These are phyloP conservation scores for Paramormyrops kingsleyae DNA, from an alignment of 2,113 vertebrate species.

Conservation along the genomic window DNA sequence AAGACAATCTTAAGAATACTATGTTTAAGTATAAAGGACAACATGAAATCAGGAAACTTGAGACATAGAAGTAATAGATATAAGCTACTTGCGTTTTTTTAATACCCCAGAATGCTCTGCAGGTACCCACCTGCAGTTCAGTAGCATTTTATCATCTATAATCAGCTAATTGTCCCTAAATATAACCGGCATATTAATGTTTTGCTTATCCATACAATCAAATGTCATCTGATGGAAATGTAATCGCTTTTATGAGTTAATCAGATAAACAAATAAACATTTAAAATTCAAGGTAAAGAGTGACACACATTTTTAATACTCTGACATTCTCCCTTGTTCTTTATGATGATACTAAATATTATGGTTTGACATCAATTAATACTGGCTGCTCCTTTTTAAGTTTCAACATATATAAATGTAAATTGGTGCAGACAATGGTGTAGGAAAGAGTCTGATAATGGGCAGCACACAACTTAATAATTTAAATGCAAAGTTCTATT, in stretches of 20 bases:
- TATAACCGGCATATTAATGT: not conserved
- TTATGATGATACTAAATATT: not conserved
- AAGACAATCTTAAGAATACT: not conserved
- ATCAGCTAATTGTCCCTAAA: not conserved
- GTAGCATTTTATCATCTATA: not conserved
- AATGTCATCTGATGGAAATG: not conserved
- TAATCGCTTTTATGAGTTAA: not conserved
- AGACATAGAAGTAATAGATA: not conserved
- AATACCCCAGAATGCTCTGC: not conserved
- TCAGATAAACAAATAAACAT: not conserved
- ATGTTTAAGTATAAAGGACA: not conserved
- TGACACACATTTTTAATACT: not conserved
- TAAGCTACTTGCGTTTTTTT: not conserved
- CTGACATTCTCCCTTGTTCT: not conserved
- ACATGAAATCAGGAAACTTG: not conserved
- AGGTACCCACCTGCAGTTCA: not conserved
- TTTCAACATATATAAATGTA: slow-evolving; percentile 15
- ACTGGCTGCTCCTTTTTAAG: slow-evolving; percentile 11
- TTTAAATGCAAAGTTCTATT: not conserved
- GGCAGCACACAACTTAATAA: not conserved
- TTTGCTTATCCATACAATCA: not conserved
- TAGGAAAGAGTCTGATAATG: not conserved
- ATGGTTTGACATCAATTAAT: not conserved
- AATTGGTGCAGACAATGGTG: not conserved
- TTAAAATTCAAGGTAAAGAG: not conserved